Evolutionary conservation across 2,797 vertebrate genomes (phyloP).

Genomic region (Anabacerthia variegaticeps): DNA sequence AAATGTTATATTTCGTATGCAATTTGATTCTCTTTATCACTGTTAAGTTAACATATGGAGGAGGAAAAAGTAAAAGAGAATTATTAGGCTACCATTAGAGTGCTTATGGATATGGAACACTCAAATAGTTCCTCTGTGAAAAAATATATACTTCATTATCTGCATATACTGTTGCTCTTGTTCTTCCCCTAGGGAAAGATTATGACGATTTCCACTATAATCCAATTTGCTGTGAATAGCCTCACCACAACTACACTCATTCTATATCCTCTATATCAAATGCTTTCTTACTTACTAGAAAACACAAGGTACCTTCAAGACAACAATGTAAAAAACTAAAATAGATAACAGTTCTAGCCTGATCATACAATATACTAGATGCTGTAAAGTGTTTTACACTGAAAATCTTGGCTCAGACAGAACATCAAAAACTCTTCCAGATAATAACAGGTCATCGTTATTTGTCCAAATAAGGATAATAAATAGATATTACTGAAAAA

Average conservation of each 20-base stretch:
- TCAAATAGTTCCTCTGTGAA: not conserved
- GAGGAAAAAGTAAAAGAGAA: fast-evolving
- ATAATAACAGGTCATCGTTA: not conserved
- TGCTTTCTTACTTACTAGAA: not conserved
- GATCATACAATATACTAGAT: not conserved
- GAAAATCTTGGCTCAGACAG: not conserved
- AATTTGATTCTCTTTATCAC: not conserved
- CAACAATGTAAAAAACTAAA: not conserved
- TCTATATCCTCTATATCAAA: not conserved
- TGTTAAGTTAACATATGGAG: not conserved
- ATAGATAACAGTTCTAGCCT: not conserved
- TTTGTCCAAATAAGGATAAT: not conserved
- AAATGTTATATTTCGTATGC: not conserved
- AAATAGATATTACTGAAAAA: not conserved
- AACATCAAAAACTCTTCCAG: not conserved
- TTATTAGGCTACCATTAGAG: not conserved
- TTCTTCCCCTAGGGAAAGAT: not conserved
- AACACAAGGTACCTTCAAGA: not conserved
- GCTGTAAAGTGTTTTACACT: not conserved
- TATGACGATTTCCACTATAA: not conserved
- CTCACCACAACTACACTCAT: not conserved
- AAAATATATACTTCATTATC: not conserved
- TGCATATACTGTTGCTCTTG: not conserved
- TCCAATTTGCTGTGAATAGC: not conserved
- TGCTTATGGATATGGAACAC: not conserved